Evolutionary conservation across 2,888 invertebrate species (phyloP), one percentile per base, ranked within the genome.

Genomic region (Oeneis ivallda): DNA sequence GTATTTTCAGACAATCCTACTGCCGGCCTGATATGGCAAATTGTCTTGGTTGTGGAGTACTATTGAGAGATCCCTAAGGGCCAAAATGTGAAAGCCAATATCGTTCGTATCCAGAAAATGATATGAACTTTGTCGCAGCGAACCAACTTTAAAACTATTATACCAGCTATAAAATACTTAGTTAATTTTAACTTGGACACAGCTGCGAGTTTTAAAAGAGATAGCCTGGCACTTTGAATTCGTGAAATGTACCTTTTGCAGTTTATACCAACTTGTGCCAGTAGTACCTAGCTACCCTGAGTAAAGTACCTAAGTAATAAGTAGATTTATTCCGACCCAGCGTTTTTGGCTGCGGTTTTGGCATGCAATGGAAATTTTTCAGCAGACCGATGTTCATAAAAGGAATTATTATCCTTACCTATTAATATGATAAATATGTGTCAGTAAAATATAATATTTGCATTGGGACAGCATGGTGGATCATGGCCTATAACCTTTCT

Each of bases 151-250:
- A 52, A 61, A 61, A 61, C 52, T 61, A 61, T 61, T 52, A 32
- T 52, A 26, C 9, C 26, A 49, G 39, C 41, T 26, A 15, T 52
- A 59, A 61, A 61, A 61, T 61, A 61, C 61, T 61, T 41, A 39
- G 41, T 61, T 61, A 61, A 61, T 61, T 61, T 61, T n/a, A 41
- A 61, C 52, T 61, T 61, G 17, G 50, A 15, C 50, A 61, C 61
- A 61, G 52, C 61, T 61, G 61, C 61, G 10, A 61, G 52, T 61
- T 61, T 61, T 41, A 41, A 52, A 50, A 61, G n/a, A 50, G 52
- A 61, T 61, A 52, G 52, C 32, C 52, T 52, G 61, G 61, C 61
- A 61, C 26, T 61, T 61, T 32, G 52, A 52, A 61, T 61, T 60
- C 60, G 60, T 60, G 60, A 39, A 60, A 49, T 61, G 41, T 19